Base-by-base conservation (phyloP, 1,140 invertebrate species). In the Neodiprion virginianus region DNA sequence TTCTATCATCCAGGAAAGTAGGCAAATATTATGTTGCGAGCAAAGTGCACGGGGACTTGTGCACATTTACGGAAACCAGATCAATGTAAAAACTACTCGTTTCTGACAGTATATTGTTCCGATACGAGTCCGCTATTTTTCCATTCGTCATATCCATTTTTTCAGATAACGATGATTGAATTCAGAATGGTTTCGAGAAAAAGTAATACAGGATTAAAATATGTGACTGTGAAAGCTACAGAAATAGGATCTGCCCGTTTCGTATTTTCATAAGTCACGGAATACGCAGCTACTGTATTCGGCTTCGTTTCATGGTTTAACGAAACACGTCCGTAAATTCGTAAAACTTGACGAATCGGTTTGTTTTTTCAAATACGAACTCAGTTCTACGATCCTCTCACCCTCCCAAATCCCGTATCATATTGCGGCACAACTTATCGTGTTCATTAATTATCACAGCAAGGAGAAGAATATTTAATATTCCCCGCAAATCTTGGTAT, bases 101-200 rank as follows among this genome's bases (percentile, higher is more conserved):
- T 40, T 40, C 76, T 61, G 76, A 76, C 68, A 75, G 49, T 49
- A 53, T 73, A 47, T 76, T 73, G 73, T 74, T 74, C 10, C 40
- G 48, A 61, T 17, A 17, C 14, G 47, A 49, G 48, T 74, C 75
- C 61, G 73, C 67, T 72, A 53, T 76, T 68, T 74, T 69, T 76
- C 75, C 75, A 78, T 76, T 78, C 73, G 53, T 23, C 50, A 69
- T 10, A 14, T 50, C 73, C 73, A 73, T 68, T 23, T 69, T 68
- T 72, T 69, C 72, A 49, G 50, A 47, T 28, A 50, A 68, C 17
- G 71, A 79, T 68, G 68, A 73, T 72, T 48, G 21, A 40, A 8
- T 48, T 40, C 28, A 40, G 21, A 68, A 23, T 14, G 4, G 21
- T 68, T 40, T 40, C 28, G 28, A 40, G 28, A 40, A 40, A 40